phyloP scores from a whole-genome alignment of 2,888 invertebrate species.

The Caenorhabditis plicata region DNA sequence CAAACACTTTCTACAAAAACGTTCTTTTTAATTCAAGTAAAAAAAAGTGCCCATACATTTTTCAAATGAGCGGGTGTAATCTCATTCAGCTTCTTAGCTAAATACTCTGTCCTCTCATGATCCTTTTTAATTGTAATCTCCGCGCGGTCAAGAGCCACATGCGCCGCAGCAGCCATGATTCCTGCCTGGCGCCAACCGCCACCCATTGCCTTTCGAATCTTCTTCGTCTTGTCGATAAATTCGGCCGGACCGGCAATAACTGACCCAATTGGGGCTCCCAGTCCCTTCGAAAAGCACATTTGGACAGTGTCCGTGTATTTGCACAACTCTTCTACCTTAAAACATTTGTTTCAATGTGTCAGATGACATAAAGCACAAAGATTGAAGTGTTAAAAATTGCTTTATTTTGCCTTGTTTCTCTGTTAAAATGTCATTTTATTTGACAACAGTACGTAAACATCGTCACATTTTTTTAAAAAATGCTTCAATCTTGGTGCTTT shows the following conservation, averaged over 20 bases:
- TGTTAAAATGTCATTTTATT: no score
- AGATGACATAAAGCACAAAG: background rate
- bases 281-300: constrained; percentile 81
- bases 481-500: no score
- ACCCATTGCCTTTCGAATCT: constrained; percentile 73
- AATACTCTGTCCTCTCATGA: constrained; percentile 71
- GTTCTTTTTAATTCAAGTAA: no score
- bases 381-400: background rate
- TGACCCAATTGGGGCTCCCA: constrained; percentile 87
- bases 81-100: constrained; percentile 47
- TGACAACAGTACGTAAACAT: no score
- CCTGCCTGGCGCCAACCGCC: constrained; percentile 93
- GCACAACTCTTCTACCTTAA: constrained; percentile 26
- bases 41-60: no score
- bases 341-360: background rate
- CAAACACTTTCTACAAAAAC: constrained; percentile 33
- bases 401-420: no score
- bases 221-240: constrained; percentile 45
- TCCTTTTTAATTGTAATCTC: constrained; percentile 76
- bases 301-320: constrained; percentile 77
- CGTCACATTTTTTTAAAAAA: no score
- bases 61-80: constrained; percentile 33
- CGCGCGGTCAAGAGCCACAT: constrained; percentile 78
- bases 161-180: constrained; percentile 84
- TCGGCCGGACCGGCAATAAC: constrained; percentile 75